These are phyloP conservation scores for Sceloporus undulatus DNA, from an alignment of 2,113 vertebrate genomes.

Conservation along the genomic window DNA sequence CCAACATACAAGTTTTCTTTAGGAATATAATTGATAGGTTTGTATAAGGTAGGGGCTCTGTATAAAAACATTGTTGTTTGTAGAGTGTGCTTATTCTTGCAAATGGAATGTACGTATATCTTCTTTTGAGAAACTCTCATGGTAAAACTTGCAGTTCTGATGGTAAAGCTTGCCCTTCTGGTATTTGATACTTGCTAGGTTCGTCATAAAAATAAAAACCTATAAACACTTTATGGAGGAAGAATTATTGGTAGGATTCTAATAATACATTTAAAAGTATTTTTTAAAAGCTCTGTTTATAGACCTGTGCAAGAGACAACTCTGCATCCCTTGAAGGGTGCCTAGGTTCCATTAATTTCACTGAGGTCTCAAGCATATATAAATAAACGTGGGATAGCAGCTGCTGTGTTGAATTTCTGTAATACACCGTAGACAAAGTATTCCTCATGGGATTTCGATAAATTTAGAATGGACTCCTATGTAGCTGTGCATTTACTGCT, in stretches of 20 bases:
- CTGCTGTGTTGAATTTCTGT: conserved; percentile 38
- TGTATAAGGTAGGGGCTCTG: too few relatives aligned
- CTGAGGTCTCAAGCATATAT: conserved; percentile 2
- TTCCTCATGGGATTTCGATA: conserved; percentile 44
- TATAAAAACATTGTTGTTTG: neutral
- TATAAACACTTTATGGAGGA: conserved; percentile 47
- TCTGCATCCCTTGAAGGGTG: neutral
- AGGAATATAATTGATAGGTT: neutral
- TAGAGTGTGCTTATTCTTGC: neutral
- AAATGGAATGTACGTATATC: neutral
- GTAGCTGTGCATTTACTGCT: conserved; percentile 1
- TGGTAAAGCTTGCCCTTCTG: conserved; percentile 47
- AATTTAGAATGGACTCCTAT: conserved; percentile 30
- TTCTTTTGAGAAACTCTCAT: conserved; percentile 44
- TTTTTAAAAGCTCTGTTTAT: neutral
- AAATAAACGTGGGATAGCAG: conserved; percentile 21
- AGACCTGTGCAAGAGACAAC: conserved; percentile 11
- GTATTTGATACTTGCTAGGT: conserved; percentile 56
- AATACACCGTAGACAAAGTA: conserved; percentile 28
- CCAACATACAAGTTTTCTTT: neutral
- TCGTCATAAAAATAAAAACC: conserved; percentile 54
- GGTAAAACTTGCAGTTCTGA: conserved; percentile 58
- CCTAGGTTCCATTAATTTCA: conserved; percentile 14
- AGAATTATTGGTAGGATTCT: conserved; percentile 53
- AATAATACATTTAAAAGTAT: conserved; percentile 54